A percentile compares a stretch with the other conserved stretches of the same genome.
Evolutionary conservation across 1,140 invertebrate species (phyloP).

Genomic region (Nixonia krombeini): DNA sequence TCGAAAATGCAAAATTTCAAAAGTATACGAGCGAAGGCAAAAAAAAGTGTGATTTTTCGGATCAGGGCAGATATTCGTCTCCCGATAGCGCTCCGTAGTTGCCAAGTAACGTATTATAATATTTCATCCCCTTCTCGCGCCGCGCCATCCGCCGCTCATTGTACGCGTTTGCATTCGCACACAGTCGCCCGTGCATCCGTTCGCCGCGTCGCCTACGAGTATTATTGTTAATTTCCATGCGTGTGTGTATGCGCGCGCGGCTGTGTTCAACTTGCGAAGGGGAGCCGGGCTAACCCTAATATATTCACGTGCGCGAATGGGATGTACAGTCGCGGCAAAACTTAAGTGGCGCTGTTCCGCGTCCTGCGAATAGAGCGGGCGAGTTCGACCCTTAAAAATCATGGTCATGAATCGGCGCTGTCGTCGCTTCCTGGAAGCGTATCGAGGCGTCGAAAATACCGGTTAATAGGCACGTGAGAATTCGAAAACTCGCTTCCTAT

Average conservation of each 20-base stretch:
- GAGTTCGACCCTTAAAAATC: no score
- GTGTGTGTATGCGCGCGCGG: slow-evolving; percentile 31
- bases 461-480: no score
- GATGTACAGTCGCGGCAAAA: slow-evolving; percentile 64
- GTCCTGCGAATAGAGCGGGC: no score
- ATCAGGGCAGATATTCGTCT: slow-evolving; percentile 57
- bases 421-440: no score
- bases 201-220: slow-evolving; percentile 52
- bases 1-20: slow-evolving; percentile 7
- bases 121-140: slow-evolving; percentile 59
- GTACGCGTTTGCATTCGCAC: slow-evolving; percentile 48
- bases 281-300: slow-evolving; percentile 66
- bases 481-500: no score
- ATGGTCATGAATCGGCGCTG: slow-evolving; percentile 1
- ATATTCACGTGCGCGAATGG: slow-evolving; percentile 65
- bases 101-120: slow-evolving; percentile 71
- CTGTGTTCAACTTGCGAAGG: slow-evolving; percentile 66
- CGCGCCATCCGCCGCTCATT: slow-evolving; percentile 28
- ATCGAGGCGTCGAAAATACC: no score
- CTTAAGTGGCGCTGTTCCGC: slow-evolving; percentile 48
- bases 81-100: slow-evolving; percentile 68
- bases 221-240: slow-evolving; percentile 69
- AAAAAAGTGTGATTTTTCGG: no score
- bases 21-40: no score
- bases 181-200: slow-evolving; percentile 41